These are phyloP conservation scores for Hydra vulgaris DNA, from an alignment of 30 jellyfish, hydroid and myxozoan genomes.

Conservation along the genomic window DNA sequence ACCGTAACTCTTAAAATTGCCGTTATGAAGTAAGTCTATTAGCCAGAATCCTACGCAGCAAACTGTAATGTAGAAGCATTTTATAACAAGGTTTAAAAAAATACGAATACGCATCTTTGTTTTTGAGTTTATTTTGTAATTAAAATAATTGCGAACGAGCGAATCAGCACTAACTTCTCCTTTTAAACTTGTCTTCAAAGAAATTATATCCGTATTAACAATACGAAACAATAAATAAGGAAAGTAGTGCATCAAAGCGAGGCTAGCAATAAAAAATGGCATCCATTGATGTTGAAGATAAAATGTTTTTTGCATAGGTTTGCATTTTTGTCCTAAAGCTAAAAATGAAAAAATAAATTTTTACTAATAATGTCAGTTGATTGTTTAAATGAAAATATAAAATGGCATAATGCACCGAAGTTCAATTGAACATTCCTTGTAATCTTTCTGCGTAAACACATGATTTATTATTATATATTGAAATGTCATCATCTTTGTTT, in stretches of 20 bases:
- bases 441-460: too few species aligned
- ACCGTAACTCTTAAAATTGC: constrained; percentile 17
- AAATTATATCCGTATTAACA: constrained; percentile 20
- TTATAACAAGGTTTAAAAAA: constrained; percentile 9
- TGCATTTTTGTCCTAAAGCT: background rate
- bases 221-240: constrained; percentile 22
- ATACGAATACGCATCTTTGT: constrained; percentile 30
- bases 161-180: constrained; percentile 22
- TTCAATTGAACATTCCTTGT: too few species aligned
- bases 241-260: constrained; percentile 26
- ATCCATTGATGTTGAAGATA: constrained; percentile 29
- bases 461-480: too few species aligned
- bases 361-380: background rate
- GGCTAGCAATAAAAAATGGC: constrained; percentile 33
- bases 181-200: constrained; percentile 7
- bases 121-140: constrained; percentile 24
- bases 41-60: constrained; percentile 26
- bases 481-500: too few species aligned
- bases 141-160: constrained; percentile 15
- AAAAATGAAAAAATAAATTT: too few species aligned
- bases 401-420: too few species aligned
- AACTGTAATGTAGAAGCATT: constrained; percentile 1
- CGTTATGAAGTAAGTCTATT: constrained; percentile 14
- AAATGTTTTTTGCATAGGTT: constrained; percentile 20
- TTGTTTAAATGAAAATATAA: background rate